These are phyloP conservation scores for Phortica okadai DNA, from an alignment of 2,888 invertebrate species.

Conservation along the genomic window DNA sequence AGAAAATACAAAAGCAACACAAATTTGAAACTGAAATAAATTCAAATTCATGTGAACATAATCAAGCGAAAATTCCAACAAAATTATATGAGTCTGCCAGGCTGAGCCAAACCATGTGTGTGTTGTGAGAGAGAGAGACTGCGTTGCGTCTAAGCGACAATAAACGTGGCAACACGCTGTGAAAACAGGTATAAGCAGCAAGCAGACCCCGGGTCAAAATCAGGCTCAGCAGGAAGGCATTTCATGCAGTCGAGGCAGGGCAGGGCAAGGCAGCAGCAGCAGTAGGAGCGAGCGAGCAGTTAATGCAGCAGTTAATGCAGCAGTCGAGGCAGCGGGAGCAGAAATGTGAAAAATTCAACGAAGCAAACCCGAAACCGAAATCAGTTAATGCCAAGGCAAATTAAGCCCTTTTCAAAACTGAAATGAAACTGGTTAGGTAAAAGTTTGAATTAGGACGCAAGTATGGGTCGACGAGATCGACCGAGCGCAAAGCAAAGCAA, in stretches of 20 bases:
- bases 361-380: not conserved
- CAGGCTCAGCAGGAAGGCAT: slow-evolving; percentile 7
- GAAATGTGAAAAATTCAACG: slow-evolving; percentile 16
- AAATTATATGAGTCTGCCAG: slow-evolving; percentile 50
- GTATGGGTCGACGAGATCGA: not conserved
- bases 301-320: no score
- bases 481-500: not conserved
- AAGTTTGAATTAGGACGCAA: not conserved
- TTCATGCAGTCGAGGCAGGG: not conserved
- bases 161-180: slow-evolving; percentile 24
- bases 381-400: slow-evolving; percentile 12
- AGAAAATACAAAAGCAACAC: not conserved
- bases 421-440: not conserved
- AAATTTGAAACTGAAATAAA: slow-evolving; percentile 41
- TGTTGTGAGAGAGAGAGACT: not conserved
- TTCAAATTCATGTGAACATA: slow-evolving; percentile 63
- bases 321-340: not conserved
- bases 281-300: no score
- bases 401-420: slow-evolving; percentile 26
- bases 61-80: slow-evolving; percentile 64
- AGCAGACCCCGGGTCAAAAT: not conserved
- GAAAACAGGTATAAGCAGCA: slow-evolving; percentile 23
- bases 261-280: not conserved
- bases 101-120: not conserved
- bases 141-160: not conserved